Evolutionary conservation across 2,797 vertebrate species (phyloP).

Genomic region (Chaunax sp.): DNA sequence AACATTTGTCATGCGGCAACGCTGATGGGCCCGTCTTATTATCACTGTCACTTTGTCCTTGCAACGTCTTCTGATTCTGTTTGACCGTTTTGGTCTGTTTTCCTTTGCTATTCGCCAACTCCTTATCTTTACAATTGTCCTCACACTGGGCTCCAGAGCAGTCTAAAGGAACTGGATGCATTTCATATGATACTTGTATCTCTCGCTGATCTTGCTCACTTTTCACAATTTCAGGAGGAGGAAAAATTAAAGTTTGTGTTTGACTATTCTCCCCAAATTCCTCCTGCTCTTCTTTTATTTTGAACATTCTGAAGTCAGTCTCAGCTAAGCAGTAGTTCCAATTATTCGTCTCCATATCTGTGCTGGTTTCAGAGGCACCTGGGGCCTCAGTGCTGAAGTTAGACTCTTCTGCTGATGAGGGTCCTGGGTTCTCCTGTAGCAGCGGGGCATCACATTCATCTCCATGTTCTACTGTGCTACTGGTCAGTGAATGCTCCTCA

Average conservation of each 20-base stretch:
- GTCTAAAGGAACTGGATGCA: constrained; percentile 16
- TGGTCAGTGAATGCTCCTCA: neutral
- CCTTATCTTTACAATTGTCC: neutral
- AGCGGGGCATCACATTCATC: neutral
- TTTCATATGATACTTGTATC: neutral
- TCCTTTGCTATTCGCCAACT: constrained; percentile 2
- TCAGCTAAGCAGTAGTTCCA: constrained; percentile 24
- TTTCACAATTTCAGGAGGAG: constrained; percentile 24
- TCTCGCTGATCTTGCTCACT: constrained; percentile 7
- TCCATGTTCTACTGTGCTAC: neutral
- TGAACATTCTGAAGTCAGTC: constrained; percentile 6
- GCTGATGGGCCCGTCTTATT: neutral
- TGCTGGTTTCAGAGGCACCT: constrained; percentile 8
- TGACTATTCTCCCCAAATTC: constrained; percentile 11
- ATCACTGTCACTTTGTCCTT: neutral
- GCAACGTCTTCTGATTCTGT: neutral
- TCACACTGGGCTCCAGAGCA: constrained; percentile 22
- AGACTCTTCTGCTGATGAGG: neutral
- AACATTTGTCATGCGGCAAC: neutral
- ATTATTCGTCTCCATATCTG: neutral
- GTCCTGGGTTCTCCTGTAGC: constrained; percentile 14
- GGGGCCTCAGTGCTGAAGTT: constrained; percentile 12
- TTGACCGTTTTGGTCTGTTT: neutral
- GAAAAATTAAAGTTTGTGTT: neutral
- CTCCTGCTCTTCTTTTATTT: constrained; percentile 54